These are phyloP conservation scores for Phallusia fumigata DNA, from an alignment of 23 tunicate species.

Conservation along the genomic window DNA sequence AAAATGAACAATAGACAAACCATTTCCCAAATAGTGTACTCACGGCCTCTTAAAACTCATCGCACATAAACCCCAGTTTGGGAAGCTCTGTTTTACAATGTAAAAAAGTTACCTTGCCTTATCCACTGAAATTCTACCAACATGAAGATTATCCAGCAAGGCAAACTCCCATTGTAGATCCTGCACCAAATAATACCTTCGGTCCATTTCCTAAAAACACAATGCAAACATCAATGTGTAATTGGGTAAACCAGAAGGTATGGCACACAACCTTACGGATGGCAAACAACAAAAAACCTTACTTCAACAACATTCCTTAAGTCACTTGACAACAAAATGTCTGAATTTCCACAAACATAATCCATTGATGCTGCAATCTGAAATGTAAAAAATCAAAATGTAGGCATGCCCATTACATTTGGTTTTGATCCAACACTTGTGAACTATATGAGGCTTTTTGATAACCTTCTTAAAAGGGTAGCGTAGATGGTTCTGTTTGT, in stretches of 20 bases:
- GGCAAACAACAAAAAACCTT: not conserved
- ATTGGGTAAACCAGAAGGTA: not conserved
- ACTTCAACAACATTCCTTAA: constrained; percentile 16
- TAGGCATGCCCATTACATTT: too few species aligned
- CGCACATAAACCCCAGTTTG: too few species aligned
- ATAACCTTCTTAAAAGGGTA: too few species aligned
- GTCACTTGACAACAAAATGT: not conserved
- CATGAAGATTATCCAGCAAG: constrained; percentile 67
- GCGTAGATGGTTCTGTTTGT: not conserved
- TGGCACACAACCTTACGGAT: not conserved
- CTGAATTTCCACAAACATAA: constrained; percentile 9
- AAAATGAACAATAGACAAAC: too few species aligned
- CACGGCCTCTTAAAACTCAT: too few species aligned
- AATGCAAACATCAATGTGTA: too few species aligned
- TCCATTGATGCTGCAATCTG: constrained; percentile 32
- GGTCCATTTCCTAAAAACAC: constrained; percentile 84
- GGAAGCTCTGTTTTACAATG: too few species aligned
- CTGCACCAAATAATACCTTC: constrained; percentile 75
- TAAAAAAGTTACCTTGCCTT: constrained; percentile 51
- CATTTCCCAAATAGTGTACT: too few species aligned
- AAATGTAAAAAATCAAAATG: not conserved
- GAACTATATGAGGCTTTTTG: too few species aligned
- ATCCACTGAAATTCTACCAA: constrained; percentile 46
- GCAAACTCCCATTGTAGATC: constrained; percentile 94
- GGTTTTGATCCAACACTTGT: too few species aligned